These are phyloP conservation scores for Eunapius fragilis DNA, from an alignment of 37 sponge, comb jelly and placozoan species.

Conservation along the genomic window DNA sequence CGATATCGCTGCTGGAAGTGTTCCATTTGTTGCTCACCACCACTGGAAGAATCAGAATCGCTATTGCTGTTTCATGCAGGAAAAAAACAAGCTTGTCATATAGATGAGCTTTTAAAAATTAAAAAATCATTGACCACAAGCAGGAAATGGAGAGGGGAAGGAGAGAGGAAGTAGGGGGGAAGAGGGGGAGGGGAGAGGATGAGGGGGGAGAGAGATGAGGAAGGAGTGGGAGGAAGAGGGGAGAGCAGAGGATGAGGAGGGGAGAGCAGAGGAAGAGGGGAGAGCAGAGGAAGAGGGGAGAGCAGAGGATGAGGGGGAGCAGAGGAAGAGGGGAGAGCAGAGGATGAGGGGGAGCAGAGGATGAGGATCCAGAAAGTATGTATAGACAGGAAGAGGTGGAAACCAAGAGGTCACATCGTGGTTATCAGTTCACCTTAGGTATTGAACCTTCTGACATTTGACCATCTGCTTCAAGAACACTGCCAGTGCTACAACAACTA, in stretches of 20 bases:
- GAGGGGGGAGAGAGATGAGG: background rate
- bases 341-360: too few species aligned
- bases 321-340: too few species aligned
- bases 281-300: too few species aligned
- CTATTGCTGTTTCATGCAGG: background rate
- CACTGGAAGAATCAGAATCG: background rate
- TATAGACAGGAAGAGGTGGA: background rate
- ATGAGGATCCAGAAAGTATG: too few species aligned
- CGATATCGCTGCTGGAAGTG: background rate
- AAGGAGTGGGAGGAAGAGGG: background rate
- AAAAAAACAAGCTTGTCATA: background rate
- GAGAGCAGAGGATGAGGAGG: too few species aligned
- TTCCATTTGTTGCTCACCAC: background rate
- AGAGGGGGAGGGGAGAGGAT: background rate
- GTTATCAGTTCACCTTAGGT: constrained; percentile 2
- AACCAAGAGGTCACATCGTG: background rate
- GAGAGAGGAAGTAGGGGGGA: background rate
- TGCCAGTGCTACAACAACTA: background rate
- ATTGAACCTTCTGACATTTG: background rate
- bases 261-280: too few species aligned
- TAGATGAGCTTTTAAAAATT: background rate
- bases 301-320: too few species aligned
- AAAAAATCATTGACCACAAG: background rate
- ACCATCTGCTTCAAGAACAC: background rate
- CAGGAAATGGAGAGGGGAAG: background rate